phyloP scores from a whole-genome alignment of 2,797 vertebrate genomes.

The Onychomys arenicola region DNA sequence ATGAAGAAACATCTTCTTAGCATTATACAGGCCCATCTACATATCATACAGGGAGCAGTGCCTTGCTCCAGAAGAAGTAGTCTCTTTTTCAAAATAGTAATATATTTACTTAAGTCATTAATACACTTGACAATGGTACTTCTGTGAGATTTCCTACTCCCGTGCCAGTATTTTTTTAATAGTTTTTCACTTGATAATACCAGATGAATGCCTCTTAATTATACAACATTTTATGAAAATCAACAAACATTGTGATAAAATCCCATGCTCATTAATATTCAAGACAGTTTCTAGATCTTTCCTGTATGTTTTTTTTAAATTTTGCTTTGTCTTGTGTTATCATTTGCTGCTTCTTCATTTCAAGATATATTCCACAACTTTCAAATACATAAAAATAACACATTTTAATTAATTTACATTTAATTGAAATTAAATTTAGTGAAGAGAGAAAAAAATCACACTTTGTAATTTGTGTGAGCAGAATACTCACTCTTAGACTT shows the following conservation, averaged over 20 bases:
- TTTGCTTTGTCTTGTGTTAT: background rate
- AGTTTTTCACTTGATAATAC: background rate
- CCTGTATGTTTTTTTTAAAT: background rate
- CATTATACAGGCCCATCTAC: background rate
- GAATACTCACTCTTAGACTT: background rate
- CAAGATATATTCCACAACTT: background rate
- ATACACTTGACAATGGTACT: background rate
- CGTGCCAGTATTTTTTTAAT: background rate
- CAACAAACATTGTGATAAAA: background rate
- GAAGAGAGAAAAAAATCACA: background rate
- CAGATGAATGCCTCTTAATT: background rate
- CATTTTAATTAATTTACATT: background rate
- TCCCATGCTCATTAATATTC: background rate
- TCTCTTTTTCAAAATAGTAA: background rate
- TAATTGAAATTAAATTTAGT: background rate
- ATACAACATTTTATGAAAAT: background rate
- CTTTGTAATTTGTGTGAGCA: background rate
- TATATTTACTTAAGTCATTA: background rate
- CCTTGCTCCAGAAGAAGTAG: background rate
- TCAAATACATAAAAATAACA: background rate
- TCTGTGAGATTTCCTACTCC: background rate
- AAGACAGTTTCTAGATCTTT: background rate
- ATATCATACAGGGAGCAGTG: background rate
- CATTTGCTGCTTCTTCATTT: background rate
- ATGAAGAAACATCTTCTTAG: background rate